Percentiles rank a stretch among this genome's conserved stretches.
phyloP scores from a whole-genome alignment of 2,113 vertebrate species.

The Hassar affinis region DNA sequence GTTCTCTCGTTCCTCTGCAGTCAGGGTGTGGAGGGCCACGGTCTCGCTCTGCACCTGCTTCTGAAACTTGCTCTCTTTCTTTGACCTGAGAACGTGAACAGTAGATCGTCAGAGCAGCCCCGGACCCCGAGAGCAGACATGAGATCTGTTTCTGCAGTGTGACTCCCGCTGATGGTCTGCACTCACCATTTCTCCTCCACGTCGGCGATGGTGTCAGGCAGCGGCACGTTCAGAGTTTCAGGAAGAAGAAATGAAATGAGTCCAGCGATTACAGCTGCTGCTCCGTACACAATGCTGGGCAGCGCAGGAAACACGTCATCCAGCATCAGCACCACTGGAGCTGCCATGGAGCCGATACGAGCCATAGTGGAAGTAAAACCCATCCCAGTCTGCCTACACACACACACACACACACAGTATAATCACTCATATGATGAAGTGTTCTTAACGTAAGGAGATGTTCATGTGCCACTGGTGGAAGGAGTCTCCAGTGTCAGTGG shows the following conservation, averaged over 20 bases:
- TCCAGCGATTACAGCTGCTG: slow-evolving; percentile 70
- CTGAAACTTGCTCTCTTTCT: background rate
- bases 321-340: slow-evolving; percentile 84
- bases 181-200: slow-evolving; percentile 72
- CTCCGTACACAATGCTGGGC: slow-evolving; percentile 80
- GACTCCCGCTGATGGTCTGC: background rate
- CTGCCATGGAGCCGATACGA: slow-evolving; percentile 84
- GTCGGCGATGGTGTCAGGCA: slow-evolving; percentile 85
- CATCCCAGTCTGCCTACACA: slow-evolving; percentile 84
- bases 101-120: too few relatives aligned
- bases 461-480: background rate
- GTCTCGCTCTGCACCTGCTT: slow-evolving; percentile 29
- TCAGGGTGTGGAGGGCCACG: background rate
- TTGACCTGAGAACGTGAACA: slow-evolving; percentile 27
- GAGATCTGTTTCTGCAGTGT: background rate
- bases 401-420: background rate
- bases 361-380: slow-evolving; percentile 88
- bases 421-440: background rate
- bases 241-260: slow-evolving; percentile 75
- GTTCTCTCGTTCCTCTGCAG: background rate
- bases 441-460: background rate
- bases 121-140: background rate
- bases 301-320: slow-evolving; percentile 77
- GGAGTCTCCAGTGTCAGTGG: background rate
- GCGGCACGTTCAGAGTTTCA: slow-evolving; percentile 77